phyloP scores from a whole-genome alignment of 2,888 invertebrate genomes.

The Pyrrhia umbra region DNA sequence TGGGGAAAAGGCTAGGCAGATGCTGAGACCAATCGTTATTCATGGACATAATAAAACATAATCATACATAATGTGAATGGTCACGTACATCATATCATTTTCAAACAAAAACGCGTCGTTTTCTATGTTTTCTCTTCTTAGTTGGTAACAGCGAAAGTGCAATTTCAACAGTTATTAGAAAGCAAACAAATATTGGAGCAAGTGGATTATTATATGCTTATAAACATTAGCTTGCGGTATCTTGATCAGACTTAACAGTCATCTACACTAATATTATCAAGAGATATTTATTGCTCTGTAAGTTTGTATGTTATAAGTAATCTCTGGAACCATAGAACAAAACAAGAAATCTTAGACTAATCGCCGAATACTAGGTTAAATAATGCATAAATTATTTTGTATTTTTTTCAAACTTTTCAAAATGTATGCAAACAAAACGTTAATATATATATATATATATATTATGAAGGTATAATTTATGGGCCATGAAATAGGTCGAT shows the following conservation, averaged over 20 bases:
- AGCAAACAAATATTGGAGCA: conserved; percentile 64
- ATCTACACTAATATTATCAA: conserved; percentile 8
- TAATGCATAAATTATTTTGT: no score
- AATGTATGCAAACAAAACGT: no score
- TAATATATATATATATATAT: no score
- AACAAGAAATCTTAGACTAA: no score
- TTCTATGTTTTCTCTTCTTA: conserved; percentile 73
- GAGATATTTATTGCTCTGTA: background rate
- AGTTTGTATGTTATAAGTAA: background rate
- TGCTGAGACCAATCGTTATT: conserved; percentile 32
- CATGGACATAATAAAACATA: conserved; percentile 57
- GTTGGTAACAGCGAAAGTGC: conserved; percentile 74
- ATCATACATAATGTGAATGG: conserved; percentile 67
- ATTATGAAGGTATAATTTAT: no score
- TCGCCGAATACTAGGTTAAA: no score
- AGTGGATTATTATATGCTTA: conserved; percentile 38
- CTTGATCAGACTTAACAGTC: conserved; percentile 21
- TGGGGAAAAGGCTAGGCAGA: no score
- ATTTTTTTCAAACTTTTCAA: no score
- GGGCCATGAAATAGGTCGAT: background rate
- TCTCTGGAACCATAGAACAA: background rate
- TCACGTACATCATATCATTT: conserved; percentile 65
- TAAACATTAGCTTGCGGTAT: conserved; percentile 23
- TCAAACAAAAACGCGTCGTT: conserved; percentile 67
- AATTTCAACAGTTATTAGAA: conserved; percentile 74